Conservation (phyloP, 2,113 vertebrate species). For the Alexandromys fortis region DNA sequence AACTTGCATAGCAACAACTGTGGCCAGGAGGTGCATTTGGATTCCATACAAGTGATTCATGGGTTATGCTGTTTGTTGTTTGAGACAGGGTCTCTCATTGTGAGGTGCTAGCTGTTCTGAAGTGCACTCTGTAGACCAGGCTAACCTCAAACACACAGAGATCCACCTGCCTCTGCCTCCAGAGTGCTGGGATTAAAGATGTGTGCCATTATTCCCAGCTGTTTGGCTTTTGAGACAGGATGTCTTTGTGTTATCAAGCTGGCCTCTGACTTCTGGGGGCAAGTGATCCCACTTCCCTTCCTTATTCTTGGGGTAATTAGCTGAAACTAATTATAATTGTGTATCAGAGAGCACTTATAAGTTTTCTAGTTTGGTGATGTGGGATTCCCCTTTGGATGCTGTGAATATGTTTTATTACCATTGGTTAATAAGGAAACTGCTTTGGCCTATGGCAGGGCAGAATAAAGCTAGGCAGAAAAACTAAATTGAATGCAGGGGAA, state of each 20-base stretch:
- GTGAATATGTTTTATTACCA: too few species aligned
- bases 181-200: not conserved
- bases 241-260: not conserved
- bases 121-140: not conserved
- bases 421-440: too few species aligned
- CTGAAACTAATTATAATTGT: not conserved
- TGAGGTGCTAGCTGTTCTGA: not conserved
- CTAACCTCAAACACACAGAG: not conserved
- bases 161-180: not conserved
- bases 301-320: not conserved
- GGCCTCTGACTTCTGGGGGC: not conserved
- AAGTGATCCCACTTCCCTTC: not conserved
- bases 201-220: not conserved
- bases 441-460: too few species aligned
- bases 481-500: too few species aligned
- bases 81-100: not conserved
- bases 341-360: not conserved
- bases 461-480: too few species aligned
- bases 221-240: not conserved
- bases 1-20: not conserved
- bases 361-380: not conserved
- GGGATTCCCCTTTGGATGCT: too few species aligned
- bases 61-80: not conserved
- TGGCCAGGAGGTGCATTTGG: not conserved
- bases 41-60: not conserved